A percentile compares a stretch with the other conserved stretches of the same genome.
Conservation (phyloP, 2,113 vertebrate species). For the Cavia aperea region DNA sequence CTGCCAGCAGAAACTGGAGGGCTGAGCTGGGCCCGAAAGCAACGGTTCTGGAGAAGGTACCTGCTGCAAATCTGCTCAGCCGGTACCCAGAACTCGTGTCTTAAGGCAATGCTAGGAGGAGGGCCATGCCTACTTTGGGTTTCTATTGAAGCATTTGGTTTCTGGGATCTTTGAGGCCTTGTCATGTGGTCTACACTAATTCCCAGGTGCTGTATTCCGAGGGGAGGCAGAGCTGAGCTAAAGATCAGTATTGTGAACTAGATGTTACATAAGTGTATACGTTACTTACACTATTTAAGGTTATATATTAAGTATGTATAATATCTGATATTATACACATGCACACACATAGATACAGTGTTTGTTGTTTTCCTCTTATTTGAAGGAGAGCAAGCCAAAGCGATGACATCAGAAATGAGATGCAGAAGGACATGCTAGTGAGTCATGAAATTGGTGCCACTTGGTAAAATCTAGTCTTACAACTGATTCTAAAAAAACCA, state of each 20-base stretch:
- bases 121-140: neutral
- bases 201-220: neutral
- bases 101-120: neutral
- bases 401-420: neutral
- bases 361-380: neutral
- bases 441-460: rapidly evolving
- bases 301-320: no score
- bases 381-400: neutral
- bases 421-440: rapidly evolving
- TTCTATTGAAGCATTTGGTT: neutral
- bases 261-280: neutral
- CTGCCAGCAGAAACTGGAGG: no score
- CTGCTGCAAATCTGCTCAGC: no score
- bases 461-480: no score
- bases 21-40: no score
- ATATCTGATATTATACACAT: neutral
- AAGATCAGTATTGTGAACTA: neutral
- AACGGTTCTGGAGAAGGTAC: no score
- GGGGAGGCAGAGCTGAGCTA: neutral
- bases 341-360: no score
- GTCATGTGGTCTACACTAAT: neutral
- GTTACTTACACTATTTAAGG: neutral
- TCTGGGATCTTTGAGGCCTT: neutral
- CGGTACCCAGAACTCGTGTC: neutral
- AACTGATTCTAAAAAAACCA: neutral